Conservation (phyloP, 1,140 invertebrate species). For the Drosophila tani region DNA sequence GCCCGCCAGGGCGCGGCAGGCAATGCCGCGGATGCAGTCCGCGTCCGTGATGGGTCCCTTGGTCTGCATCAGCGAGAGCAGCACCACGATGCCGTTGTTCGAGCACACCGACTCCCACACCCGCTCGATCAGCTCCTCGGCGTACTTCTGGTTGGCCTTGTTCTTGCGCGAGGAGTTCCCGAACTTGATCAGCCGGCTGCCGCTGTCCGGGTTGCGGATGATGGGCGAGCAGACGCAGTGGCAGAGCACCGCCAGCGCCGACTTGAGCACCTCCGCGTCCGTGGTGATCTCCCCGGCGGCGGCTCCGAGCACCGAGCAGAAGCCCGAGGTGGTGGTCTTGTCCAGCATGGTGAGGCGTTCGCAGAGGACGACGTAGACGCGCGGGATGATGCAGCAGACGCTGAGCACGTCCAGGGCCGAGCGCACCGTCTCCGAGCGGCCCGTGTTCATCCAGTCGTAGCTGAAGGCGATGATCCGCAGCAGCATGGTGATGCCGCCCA, state of each 20-base stretch:
- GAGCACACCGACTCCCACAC: constrained; percentile 96
- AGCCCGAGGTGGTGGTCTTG: constrained; percentile 89
- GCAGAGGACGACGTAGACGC: constrained; percentile 92
- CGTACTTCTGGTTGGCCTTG: constrained; percentile 89
- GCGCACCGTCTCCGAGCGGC: constrained; percentile 93
- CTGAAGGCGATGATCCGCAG: constrained; percentile 95
- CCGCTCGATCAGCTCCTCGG: constrained; percentile 94
- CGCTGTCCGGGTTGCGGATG: constrained; percentile 87
- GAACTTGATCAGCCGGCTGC: constrained; percentile 85
- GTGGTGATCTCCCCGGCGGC: constrained; percentile 95
- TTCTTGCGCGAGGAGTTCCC: constrained; percentile 89
- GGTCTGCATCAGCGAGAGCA: constrained; percentile 93
- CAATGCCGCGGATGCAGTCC: constrained; percentile 95
- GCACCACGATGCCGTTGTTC: constrained; percentile 98
- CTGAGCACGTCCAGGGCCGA: constrained; percentile 95
- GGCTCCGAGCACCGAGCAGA: constrained; percentile 91
- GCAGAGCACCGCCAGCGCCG: constrained; percentile 94
- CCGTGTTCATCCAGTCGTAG: constrained; percentile 96
- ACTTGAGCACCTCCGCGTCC: constrained; percentile 96
- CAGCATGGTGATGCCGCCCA: constrained; percentile 93
- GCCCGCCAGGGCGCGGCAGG: constrained; percentile 96
- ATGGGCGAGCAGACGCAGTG: constrained; percentile 97
- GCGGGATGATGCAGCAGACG: constrained; percentile 95
- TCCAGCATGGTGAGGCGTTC: constrained; percentile 92
- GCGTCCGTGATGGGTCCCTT: constrained; percentile 98